phyloP scores from a whole-genome alignment of 2,888 invertebrate genomes.

The Cheilosia grossa region DNA sequence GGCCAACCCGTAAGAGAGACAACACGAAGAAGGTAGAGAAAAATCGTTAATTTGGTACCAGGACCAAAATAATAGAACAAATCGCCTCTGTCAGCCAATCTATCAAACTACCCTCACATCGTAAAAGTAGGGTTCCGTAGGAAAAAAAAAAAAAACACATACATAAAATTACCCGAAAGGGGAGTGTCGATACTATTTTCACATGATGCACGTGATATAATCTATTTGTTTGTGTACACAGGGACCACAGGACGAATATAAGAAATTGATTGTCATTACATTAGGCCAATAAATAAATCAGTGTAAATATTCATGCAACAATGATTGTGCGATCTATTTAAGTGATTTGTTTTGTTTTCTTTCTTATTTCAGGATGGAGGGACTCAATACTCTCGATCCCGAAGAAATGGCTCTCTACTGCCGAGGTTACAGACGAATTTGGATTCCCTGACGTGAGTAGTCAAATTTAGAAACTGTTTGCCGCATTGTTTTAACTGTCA shows the following conservation, averaged over 20 bases:
- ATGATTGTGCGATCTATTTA: neutral
- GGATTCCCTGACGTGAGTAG: conserved; percentile 83
- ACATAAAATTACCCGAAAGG: conserved; percentile 16
- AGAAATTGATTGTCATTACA: conserved; percentile 47
- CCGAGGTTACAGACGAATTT: conserved; percentile 82
- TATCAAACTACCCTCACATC: conserved; percentile 56
- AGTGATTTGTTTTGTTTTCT: conserved; percentile 14
- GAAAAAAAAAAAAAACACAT: neutral
- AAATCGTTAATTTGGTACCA: conserved; percentile 53
- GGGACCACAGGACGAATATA: conserved; percentile 8
- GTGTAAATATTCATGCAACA: conserved; percentile 32
- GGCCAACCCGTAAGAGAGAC: conserved; percentile 12
- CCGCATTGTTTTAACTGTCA: too few species aligned
- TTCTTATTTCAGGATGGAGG: conserved; percentile 87
- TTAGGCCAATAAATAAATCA: conserved; percentile 58
- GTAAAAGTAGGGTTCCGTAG: conserved; percentile 7
- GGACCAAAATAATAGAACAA: conserved; percentile 71
- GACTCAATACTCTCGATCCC: conserved; percentile 89
- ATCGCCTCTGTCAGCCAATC: conserved; percentile 71
- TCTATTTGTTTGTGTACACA: conserved; percentile 46
- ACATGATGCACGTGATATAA: conserved; percentile 67
- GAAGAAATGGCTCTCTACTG: conserved; percentile 87
- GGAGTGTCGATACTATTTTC: conserved; percentile 46
- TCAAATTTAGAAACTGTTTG: too few species aligned
- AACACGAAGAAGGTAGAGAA: conserved; percentile 10